Evolutionary conservation across 2,113 vertebrate genomes (phyloP).

Genomic region (Dolichallabes microphthalmus): DNA sequence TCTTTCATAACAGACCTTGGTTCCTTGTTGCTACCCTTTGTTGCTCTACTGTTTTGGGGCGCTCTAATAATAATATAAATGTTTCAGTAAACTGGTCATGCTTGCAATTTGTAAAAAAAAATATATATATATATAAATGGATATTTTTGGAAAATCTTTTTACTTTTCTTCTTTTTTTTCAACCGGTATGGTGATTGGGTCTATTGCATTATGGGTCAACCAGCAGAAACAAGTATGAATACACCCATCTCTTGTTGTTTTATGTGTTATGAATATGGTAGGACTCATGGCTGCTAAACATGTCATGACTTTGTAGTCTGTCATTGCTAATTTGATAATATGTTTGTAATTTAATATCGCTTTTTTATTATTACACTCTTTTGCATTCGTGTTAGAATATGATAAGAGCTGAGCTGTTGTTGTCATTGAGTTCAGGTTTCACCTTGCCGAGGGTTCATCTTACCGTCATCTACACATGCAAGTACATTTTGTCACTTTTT

Average conservation of each 20-base stretch:
- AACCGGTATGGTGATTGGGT: too few species aligned
- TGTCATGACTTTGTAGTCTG: neutral
- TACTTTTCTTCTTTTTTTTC: neutral
- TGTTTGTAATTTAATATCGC: neutral
- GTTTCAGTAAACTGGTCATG: slow-evolving; percentile 11
- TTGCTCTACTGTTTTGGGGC: slow-evolving; percentile 26
- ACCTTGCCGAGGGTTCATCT: neutral
- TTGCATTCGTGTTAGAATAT: neutral
- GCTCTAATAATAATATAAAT: neutral
- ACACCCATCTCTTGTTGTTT: neutral
- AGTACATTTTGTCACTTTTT: neutral
- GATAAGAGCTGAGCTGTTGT: neutral
- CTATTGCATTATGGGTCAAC: neutral
- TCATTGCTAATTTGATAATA: neutral
- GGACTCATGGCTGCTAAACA: neutral
- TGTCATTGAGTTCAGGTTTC: neutral
- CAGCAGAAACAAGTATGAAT: neutral
- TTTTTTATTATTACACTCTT: neutral
- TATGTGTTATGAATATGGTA: neutral
- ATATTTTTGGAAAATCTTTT: neutral
- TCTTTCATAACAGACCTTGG: slow-evolving; percentile 35
- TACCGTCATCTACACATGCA: neutral
- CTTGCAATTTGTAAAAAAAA: neutral
- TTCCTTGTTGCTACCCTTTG: slow-evolving; percentile 33
- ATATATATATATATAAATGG: neutral